Evolutionary conservation across 2,888 invertebrate species (phyloP).

Genomic region (Hesperia comma): DNA sequence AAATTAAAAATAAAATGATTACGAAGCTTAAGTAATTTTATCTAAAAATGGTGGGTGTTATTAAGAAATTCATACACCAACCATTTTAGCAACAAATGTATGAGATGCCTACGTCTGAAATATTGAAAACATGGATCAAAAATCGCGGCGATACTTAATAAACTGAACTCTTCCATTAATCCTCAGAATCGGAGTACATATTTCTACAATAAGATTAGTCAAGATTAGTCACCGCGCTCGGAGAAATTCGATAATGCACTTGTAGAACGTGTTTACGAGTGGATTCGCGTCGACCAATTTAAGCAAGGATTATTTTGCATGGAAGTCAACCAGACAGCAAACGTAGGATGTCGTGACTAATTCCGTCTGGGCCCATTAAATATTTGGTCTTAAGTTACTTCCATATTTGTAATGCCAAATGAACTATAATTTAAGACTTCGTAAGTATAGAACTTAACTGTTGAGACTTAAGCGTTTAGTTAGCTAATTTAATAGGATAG

Average conservation of each 20-base stretch:
- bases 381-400: neutral
- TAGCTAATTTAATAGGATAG: no score
- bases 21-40: no score
- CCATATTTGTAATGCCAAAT: neutral
- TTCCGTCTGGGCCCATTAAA: conserved; percentile 8
- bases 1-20: no score
- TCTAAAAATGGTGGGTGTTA: no score
- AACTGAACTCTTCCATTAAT: neutral
- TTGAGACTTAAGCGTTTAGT: neutral
- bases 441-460: neutral
- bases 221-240: neutral
- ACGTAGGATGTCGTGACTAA: neutral
- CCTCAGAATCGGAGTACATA: neutral
- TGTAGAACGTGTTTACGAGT: conserved; percentile 1
- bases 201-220: conserved; percentile 2
- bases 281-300: conserved; percentile 5
- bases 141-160: neutral
- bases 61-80: no score
- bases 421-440: neutral
- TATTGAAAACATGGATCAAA: neutral
- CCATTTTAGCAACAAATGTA: neutral
- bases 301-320: conserved; percentile 5
- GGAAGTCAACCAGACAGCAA: neutral
- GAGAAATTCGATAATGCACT: conserved; percentile 15
- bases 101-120: neutral